Evolutionary conservation across 2,797 vertebrate species (phyloP), one percentile per base, ranked within the genome.

Genomic region (Cossypha caffra): DNA sequence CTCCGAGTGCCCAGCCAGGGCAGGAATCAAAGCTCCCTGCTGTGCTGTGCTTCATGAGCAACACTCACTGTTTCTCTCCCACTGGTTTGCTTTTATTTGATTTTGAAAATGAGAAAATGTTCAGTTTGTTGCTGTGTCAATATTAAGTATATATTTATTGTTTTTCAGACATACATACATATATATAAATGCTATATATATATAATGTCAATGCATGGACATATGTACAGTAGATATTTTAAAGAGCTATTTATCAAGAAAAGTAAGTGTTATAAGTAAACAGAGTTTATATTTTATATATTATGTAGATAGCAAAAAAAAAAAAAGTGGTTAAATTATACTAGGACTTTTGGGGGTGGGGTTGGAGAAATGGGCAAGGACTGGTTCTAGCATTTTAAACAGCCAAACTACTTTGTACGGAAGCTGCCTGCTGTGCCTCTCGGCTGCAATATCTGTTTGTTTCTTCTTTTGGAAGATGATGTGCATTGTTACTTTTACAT

Each of bases 251-350:
- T 98, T 98, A 99, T 98, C 97, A 97, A 98, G 97, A 97, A 93
- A 98, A 98, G 97, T 98, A 97, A 98, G 98, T 97, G 98, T 98
- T 98, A 98, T 97, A 98, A 98, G 97, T 98, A 98, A 98, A 98
- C 97, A 98, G 98, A 98, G 97, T 98, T 97, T 98, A 98, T 98
- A 98, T 98, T 98, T 98, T 98, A 97, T 98, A 98, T 98, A 98
- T 98, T 97, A 97, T 98, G 98, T 98, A 96, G 94, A 98, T 98
- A 98, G 97, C 54, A 86, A 74, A 79, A 95, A 76, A 95, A 76
- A 67, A 45, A 94, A 92, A 94, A 92, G 93, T 84, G 82, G 96
- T 98, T 98, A 98, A 98, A 98, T 98, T 97, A 97, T 98, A 96
- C 95, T 90, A 97, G 94, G 90, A 90, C 76, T 95, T 96, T 95